A percentile compares a stretch with the other conserved stretches of the same genome.
Evolutionary conservation across 2,888 invertebrate genomes (phyloP).

Genomic region (Acrobasis consociella): DNA sequence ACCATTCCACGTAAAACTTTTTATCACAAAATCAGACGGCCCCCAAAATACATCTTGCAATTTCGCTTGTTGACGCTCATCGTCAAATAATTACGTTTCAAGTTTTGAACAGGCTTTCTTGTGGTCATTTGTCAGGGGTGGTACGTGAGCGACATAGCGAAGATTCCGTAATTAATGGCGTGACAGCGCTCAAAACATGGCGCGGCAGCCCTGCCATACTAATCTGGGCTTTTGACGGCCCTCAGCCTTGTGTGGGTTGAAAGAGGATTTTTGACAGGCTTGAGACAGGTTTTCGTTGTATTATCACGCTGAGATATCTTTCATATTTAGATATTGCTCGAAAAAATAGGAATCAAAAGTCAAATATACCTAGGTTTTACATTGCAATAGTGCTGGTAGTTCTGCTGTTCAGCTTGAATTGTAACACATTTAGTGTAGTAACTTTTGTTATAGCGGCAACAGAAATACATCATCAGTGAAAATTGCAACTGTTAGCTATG

Average conservation of each 20-base stretch:
- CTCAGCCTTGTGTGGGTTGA: not conserved
- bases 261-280: conserved; percentile 7
- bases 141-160: conserved; percentile 43
- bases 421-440: too few species aligned
- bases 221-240: conserved; percentile 32
- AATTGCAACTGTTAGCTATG: too few species aligned
- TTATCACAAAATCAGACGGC: conserved; percentile 3
- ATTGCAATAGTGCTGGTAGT: too few species aligned
- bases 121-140: conserved; percentile 46
- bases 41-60: not conserved
- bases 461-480: too few species aligned
- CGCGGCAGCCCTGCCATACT: conserved; percentile 30
- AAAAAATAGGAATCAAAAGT: too few species aligned
- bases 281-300: not conserved
- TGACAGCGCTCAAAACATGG: conserved; percentile 31
- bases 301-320: not conserved
- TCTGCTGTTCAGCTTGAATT: too few species aligned
- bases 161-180: conserved; percentile 44
- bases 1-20: not conserved
- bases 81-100: conserved; percentile 43
- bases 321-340: not conserved
- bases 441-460: too few species aligned
- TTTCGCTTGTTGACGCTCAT: conserved; percentile 20
- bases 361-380: too few species aligned
- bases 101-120: conserved; percentile 33